Percentiles rank a stretch among this genome's conserved stretches.
These are phyloP conservation scores for Morbakka virulenta DNA, from an alignment of 30 jellyfish, hydroid and myxozoan genomes.

Conservation along the genomic window DNA sequence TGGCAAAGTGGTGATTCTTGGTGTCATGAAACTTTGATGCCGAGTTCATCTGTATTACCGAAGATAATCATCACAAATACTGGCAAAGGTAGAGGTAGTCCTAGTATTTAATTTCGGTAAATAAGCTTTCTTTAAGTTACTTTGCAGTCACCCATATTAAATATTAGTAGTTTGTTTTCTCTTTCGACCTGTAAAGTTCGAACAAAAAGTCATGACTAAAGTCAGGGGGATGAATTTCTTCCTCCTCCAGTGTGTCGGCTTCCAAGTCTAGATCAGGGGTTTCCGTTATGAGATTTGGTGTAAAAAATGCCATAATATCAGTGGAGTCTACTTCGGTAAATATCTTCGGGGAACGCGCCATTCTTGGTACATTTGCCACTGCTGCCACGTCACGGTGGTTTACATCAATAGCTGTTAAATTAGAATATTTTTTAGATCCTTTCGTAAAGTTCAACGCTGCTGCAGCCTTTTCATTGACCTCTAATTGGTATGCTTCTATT, in stretches of 20 bases:
- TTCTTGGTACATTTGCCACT: constrained; percentile 1
- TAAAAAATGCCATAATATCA: constrained; percentile 44
- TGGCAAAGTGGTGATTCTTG: no score
- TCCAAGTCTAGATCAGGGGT: constrained; percentile 49
- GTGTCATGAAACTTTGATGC: no score
- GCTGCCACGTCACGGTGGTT: constrained; percentile 33
- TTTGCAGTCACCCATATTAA: no score
- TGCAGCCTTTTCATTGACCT: constrained; percentile 36
- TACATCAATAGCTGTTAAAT: constrained; percentile 32
- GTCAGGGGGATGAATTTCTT: neutral
- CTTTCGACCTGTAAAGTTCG: neutral
- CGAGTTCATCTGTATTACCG: no score
- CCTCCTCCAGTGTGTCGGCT: constrained; percentile 22
- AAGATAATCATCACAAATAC: no score
- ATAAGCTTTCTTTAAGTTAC: no score
- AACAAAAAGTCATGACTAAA: neutral
- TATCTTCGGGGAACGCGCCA: neutral
- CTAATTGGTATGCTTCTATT: neutral
- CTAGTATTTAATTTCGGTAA: no score
- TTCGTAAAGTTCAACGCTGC: constrained; percentile 58
- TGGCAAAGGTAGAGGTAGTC: no score
- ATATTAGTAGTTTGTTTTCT: neutral
- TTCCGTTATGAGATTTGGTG: constrained; percentile 54
- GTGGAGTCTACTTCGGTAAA: neutral
- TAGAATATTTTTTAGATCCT: neutral